These are phyloP conservation scores for Furcula furcula DNA, from an alignment of 2,888 invertebrate species.

Conservation along the genomic window DNA sequence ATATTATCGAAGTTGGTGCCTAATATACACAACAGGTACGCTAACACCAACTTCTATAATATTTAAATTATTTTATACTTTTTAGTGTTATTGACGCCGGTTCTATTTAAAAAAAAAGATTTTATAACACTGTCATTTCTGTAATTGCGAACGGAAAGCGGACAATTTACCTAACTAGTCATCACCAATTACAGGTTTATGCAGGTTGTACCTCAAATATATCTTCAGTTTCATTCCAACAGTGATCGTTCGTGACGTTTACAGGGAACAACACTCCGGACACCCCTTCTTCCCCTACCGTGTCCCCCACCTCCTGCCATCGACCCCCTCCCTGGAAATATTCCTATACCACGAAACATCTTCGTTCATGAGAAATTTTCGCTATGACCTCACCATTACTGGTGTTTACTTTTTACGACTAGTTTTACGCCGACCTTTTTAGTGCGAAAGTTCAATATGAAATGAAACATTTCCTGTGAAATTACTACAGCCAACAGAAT, in stretches of 20 bases:
- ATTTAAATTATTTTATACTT: no score
- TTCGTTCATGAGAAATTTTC: conserved; percentile 34
- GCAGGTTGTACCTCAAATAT: conserved; percentile 42
- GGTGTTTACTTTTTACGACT: conserved; percentile 19
- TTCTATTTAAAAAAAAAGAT: no score
- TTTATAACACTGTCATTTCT: no score
- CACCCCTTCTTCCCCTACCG: conserved; percentile 14
- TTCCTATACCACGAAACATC: conserved; percentile 30
- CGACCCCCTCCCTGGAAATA: conserved; percentile 27
- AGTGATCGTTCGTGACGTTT: conserved; percentile 68
- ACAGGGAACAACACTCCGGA: conserved; percentile 68
- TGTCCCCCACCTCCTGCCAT: conserved; percentile 9
- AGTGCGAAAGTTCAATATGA: conserved; percentile 8
- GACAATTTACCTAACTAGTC: no score
- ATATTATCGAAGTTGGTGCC: no score
- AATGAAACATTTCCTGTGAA: conserved; percentile 5
- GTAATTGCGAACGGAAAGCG: no score
- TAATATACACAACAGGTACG: no score
- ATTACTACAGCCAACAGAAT: background rate
- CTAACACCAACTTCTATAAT: no score
- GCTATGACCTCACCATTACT: conserved; percentile 26
- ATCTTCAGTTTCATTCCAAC: conserved; percentile 47
- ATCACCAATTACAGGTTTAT: conserved; percentile 41
- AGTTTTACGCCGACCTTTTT: conserved; percentile 21
- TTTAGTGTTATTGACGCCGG: no score